These are phyloP conservation scores for Brachyalestes nurse DNA, from an alignment of 2,797 vertebrate genomes.

Conservation along the genomic window DNA sequence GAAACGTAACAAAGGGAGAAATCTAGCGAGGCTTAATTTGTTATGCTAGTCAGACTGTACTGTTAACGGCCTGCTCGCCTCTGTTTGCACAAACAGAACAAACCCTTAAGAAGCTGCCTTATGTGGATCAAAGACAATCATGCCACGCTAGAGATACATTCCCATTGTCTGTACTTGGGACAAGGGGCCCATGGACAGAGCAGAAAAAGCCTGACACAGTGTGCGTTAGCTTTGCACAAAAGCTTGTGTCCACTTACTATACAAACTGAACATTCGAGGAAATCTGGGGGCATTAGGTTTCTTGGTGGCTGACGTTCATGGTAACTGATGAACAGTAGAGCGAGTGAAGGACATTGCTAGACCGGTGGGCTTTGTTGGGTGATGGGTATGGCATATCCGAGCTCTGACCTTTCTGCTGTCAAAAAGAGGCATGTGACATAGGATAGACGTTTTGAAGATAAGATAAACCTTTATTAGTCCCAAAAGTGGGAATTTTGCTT, in stretches of 20 bases:
- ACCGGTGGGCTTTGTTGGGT: background rate
- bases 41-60: background rate
- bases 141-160: background rate
- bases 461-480: too few species aligned
- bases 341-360: background rate
- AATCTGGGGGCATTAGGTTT: slow-evolving; percentile 29
- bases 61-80: background rate
- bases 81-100: slow-evolving; percentile 5
- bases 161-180: background rate
- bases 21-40: background rate
- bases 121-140: background rate
- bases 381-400: background rate
- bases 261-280: slow-evolving; percentile 23
- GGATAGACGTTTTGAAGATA: slow-evolving; percentile 28
- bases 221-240: slow-evolving; percentile 25
- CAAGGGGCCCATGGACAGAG: background rate
- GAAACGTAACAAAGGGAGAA: background rate
- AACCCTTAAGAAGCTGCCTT: background rate
- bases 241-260: slow-evolving; percentile 25
- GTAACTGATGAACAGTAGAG: slow-evolving; percentile 10
- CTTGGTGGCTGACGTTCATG: background rate
- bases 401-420: background rate
- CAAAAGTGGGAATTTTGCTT: too few species aligned
- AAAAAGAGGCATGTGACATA: slow-evolving; percentile 20
- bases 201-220: background rate